Evolutionary conservation across 2,113 vertebrate species (phyloP), one percentile per base, ranked within the genome.

Genomic region (Alligator mississippiensis): DNA sequence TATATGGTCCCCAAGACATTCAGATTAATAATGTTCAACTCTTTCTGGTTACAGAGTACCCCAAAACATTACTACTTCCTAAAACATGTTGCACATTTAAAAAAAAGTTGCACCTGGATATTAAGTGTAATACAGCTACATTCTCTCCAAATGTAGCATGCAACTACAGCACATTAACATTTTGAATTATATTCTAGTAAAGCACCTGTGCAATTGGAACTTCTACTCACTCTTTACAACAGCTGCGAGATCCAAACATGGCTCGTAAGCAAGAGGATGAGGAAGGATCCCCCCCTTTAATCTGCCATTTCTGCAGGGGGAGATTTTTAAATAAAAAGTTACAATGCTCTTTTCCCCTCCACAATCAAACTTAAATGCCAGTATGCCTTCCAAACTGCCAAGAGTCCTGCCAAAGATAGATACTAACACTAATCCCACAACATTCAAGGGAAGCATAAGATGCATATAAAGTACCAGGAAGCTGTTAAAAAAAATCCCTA

Each of bases 181-280:
- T 85, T 70, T 85, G 54, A 3, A 78, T 85, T 63, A 90, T 84
- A 86, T 66, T 92, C 63, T 30, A 95, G 54, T 6, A 96, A 93
- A 96, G 90, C 90, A 96, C 93, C 95, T 97, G 61, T 80, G 93
- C 81, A 91, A 88, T 76, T 77, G 70, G 63, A 96, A 97, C 94
- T 96, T 94, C 96, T 97, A 98, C 97, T 97, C 97, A 97, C 97
- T 97, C 95, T 97, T 97, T 97, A 97, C 93, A 95, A 97, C 96
- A 94, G 97, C 96, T 94, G 95, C 85, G 89, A 93, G 89, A 96
- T 97, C 97, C 97, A 92, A 97, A 96, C 96, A 94, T 94, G 95
- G 90, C 96, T 97, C 80, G 90, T 94, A 96, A 97, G 93, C 96
- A 96, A 97, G 95, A 97, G 82, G 95, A 97, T 97, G 96, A 95